phyloP scores from a whole-genome alignment of 2,888 invertebrate species.

The Drosophila austrosaltans region DNA sequence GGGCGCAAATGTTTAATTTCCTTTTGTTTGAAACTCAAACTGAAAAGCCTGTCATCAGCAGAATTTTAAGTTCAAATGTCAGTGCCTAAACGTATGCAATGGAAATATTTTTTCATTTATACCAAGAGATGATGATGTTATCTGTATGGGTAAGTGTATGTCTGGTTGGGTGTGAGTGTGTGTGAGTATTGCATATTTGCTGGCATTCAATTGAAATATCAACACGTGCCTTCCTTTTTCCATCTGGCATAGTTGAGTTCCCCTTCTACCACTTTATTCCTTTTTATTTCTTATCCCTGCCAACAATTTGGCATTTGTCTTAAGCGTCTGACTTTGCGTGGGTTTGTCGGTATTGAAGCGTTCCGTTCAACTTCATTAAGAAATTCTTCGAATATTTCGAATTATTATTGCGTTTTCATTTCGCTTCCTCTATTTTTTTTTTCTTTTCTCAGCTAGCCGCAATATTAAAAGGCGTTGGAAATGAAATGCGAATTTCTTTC shows the following conservation, averaged over 20 bases:
- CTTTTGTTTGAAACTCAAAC: slow-evolving; percentile 58
- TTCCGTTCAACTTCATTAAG: slow-evolving; percentile 69
- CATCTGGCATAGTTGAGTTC: slow-evolving; percentile 31
- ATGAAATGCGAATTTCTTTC: slow-evolving; percentile 6
- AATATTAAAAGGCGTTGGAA: slow-evolving; percentile 44
- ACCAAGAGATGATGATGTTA: slow-evolving; percentile 7
- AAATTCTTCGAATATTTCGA: slow-evolving; percentile 71
- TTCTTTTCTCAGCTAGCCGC: slow-evolving; percentile 11
- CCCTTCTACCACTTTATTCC: slow-evolving; percentile 2
- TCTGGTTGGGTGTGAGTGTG: slow-evolving; percentile 29
- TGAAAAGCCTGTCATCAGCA: slow-evolving; percentile 51
- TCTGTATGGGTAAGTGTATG: not conserved
- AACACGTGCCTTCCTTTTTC: slow-evolving; percentile 59
- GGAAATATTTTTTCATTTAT: slow-evolving; percentile 42
- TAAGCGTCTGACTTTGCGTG: slow-evolving; percentile 36
- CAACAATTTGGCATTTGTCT: slow-evolving; percentile 61
- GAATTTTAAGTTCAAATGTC: slow-evolving; percentile 67
- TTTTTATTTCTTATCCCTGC: not conserved
- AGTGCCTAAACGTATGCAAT: slow-evolving; percentile 34
- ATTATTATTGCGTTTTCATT: slow-evolving; percentile 50
- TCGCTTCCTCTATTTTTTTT: not conserved
- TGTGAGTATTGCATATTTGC: slow-evolving; percentile 62
- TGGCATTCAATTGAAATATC: slow-evolving; percentile 75
- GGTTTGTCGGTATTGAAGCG: not conserved
- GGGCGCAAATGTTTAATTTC: slow-evolving; percentile 72